A percentile compares a stretch with the other conserved stretches of the same genome.
These are phyloP conservation scores for Lutraria lutraria DNA, from an alignment of 2,888 invertebrate species.

Conservation along the genomic window DNA sequence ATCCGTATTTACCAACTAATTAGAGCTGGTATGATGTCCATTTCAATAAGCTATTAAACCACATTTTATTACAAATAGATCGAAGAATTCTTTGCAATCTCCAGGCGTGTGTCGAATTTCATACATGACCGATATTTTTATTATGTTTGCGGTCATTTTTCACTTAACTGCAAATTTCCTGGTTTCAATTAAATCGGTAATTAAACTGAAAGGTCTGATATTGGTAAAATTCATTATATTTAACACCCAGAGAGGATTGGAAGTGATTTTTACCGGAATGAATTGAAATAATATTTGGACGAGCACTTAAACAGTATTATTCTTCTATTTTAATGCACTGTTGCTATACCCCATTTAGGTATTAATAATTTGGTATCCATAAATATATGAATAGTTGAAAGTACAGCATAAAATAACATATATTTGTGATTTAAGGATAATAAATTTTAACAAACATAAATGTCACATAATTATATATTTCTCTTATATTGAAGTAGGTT, in stretches of 20 bases:
- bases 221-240: neutral
- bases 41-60: neutral
- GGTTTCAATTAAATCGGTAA: neutral
- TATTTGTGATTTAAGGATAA: neutral
- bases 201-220: neutral
- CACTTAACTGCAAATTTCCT: constrained; percentile 1
- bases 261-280: neutral
- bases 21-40: neutral
- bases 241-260: neutral
- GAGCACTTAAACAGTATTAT: neutral
- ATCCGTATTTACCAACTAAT: neutral
- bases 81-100: neutral
- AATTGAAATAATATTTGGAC: constrained; percentile 6
- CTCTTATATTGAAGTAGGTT: no score
- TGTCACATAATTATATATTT: no score
- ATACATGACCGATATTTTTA: neutral
- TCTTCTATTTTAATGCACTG: neutral
- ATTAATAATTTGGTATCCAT: neutral
- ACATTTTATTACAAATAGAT: neutral
- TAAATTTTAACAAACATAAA: no score
- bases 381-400: neutral
- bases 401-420: neutral
- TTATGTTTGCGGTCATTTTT: neutral
- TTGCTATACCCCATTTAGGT: neutral
- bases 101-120: neutral